Evolutionary conservation across 2,888 invertebrate species (phyloP).

Genomic region (Mimas tiliae): DNA sequence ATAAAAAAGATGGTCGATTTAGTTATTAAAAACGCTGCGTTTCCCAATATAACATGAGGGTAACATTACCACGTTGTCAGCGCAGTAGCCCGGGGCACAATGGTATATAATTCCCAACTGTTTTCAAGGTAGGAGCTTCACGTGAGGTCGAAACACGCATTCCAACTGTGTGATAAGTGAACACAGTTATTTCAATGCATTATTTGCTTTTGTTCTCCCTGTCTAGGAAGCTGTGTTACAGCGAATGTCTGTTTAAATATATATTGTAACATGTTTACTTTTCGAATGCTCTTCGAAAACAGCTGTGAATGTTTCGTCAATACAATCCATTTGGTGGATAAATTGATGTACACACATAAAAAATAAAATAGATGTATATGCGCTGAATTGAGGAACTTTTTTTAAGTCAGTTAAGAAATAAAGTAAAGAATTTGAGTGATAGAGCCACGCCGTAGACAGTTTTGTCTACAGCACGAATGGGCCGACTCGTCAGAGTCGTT

Average conservation of each 20-base stretch:
- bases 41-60: neutral
- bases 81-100: constrained; percentile 26
- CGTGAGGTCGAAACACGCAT: constrained; percentile 11
- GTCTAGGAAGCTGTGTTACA: neutral
- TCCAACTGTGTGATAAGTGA: neutral
- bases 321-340: too few relatives aligned
- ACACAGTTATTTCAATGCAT: constrained; percentile 15
- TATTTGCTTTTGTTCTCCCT: constrained; percentile 6
- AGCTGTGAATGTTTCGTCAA: neutral
- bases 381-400: too few relatives aligned
- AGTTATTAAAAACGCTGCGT: constrained; percentile 16
- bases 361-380: too few relatives aligned
- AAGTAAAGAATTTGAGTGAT: too few relatives aligned
- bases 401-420: too few relatives aligned
- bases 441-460: too few relatives aligned
- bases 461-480: too few relatives aligned
- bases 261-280: neutral
- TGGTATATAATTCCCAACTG: constrained; percentile 25
- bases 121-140: neutral
- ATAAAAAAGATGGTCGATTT: too few relatives aligned
- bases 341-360: too few relatives aligned
- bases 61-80: constrained; percentile 10
- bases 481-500: too few relatives aligned
- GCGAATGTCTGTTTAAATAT: neutral
- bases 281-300: neutral